Percentiles rank a stretch among this genome's conserved stretches.
phyloP scores from a whole-genome alignment of 2,797 vertebrate species.

The Fistularia tabacaria region DNA sequence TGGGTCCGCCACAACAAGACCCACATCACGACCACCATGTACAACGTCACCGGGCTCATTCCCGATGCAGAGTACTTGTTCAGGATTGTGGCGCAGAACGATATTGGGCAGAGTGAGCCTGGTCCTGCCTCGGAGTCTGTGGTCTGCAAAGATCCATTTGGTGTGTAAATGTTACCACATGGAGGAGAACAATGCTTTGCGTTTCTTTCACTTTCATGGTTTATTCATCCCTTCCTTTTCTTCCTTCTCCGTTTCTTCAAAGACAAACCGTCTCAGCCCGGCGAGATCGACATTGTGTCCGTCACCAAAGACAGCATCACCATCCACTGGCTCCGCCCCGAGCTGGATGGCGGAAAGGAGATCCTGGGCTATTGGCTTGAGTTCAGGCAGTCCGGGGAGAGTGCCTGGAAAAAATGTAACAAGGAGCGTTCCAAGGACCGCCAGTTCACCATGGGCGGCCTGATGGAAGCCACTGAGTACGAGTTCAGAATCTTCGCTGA shows the following conservation, averaged over 20 bases:
- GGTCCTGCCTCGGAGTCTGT: slow-evolving; percentile 88
- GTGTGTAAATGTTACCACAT: slow-evolving; percentile 69
- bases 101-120: slow-evolving; percentile 90
- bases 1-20: slow-evolving; percentile 98
- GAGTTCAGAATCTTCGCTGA: slow-evolving; percentile 96
- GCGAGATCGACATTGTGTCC: slow-evolving; percentile 95
- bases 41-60: slow-evolving; percentile 91
- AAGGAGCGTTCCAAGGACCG: slow-evolving; percentile 94
- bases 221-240: not conserved
- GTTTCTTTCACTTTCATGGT: not conserved
- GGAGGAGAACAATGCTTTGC: not conserved
- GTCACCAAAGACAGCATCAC: slow-evolving; percentile 94
- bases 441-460: slow-evolving; percentile 93
- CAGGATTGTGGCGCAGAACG: slow-evolving; percentile 94
- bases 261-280: slow-evolving; percentile 98
- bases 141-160: slow-evolving; percentile 98
- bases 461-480: slow-evolving; percentile 96
- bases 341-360: slow-evolving; percentile 95
- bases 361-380: slow-evolving; percentile 98
- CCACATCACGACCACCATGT: slow-evolving; percentile 99
- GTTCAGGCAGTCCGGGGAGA: slow-evolving; percentile 92
- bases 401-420: slow-evolving; percentile 96
- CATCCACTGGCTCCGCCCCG: slow-evolving; percentile 94
- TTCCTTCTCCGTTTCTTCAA: not conserved
- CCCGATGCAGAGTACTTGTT: slow-evolving; percentile 97